Percentiles rank a stretch among this genome's conserved stretches.
phyloP scores from a whole-genome alignment of 2,113 vertebrate genomes.

The Acanthisitta chloris region DNA sequence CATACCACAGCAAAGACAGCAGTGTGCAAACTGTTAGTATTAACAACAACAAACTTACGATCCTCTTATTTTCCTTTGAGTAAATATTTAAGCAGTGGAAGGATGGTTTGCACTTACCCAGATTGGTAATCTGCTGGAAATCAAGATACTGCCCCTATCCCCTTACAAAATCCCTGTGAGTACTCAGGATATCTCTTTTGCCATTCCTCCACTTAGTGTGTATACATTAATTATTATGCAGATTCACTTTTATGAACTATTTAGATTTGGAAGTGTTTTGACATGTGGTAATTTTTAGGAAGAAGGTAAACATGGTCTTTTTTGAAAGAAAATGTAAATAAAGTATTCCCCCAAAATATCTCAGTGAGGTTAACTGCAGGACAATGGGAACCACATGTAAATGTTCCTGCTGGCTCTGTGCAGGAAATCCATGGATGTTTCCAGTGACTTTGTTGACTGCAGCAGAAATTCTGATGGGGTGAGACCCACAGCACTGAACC shows the following conservation, averaged over 20 bases:
- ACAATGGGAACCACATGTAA: constrained; percentile 78
- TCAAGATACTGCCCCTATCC: not conserved
- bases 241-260: constrained; percentile 61
- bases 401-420: not conserved
- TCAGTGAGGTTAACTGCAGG: constrained; percentile 45
- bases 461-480: not conserved
- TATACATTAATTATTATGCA: constrained; percentile 57
- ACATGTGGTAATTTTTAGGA: constrained; percentile 79
- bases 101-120: not conserved
- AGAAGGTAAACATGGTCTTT: constrained; percentile 72
- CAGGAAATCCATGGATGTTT: not conserved
- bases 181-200: not conserved
- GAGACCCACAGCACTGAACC: not conserved
- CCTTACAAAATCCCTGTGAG: constrained; percentile 15
- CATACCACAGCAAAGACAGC: not conserved
- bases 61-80: not conserved
- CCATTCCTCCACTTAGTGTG: constrained; percentile 11
- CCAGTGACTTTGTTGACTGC: not conserved
- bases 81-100: constrained; percentile 20
- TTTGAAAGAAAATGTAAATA: constrained; percentile 77
- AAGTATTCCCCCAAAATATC: constrained; percentile 61
- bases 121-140: constrained; percentile 1
- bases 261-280: constrained; percentile 79
- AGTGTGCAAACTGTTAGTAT: not conserved
- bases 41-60: not conserved